A percentile compares a stretch with the other conserved stretches of the same genome.
Evolutionary conservation across 2,888 invertebrate species (phyloP).

Genomic region (Eledona agricola): DNA sequence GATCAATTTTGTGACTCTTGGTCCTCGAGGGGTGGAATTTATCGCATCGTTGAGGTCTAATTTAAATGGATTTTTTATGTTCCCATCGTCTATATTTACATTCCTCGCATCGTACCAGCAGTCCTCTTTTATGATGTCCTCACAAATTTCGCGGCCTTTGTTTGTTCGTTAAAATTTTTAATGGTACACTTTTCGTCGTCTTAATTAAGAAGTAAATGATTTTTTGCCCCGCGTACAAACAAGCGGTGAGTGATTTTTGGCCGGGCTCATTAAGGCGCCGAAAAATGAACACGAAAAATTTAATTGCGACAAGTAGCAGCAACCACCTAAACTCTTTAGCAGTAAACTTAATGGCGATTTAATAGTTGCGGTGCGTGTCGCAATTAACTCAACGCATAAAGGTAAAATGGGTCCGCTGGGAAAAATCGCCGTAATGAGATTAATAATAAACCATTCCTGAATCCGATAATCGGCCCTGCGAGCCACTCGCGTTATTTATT

Average conservation of each 20-base stretch:
- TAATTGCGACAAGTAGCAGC: slow-evolving; percentile 29
- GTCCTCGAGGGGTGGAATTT: slow-evolving; percentile 31
- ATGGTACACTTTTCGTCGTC: slow-evolving; percentile 6
- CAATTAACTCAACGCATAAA: slow-evolving; percentile 18
- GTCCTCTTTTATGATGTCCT: slow-evolving; percentile 15
- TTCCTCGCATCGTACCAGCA: slow-evolving; percentile 14
- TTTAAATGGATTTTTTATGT: slow-evolving; percentile 33
- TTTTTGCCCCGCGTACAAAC: slow-evolving; percentile 1
- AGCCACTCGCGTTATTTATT: slow-evolving; percentile 10
- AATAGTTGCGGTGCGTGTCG: slow-evolving; percentile 27
- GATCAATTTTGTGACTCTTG: slow-evolving; percentile 45
- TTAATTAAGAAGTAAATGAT: slow-evolving; percentile 21
- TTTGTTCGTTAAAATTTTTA: slow-evolving; percentile 21
- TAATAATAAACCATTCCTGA: background rate
- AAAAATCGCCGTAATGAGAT: no score
- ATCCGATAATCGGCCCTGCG: slow-evolving; percentile 10
- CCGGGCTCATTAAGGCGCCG: slow-evolving; percentile 11
- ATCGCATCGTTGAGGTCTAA: slow-evolving; percentile 30
- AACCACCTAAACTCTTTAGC: slow-evolving; percentile 24
- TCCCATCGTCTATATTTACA: slow-evolving; percentile 19
- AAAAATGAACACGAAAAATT: slow-evolving; percentile 26
- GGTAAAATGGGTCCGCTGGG: background rate
- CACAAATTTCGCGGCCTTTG: slow-evolving; percentile 4
- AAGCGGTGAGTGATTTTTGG: background rate
- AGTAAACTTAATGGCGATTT: slow-evolving; percentile 25